Evolutionary conservation across 2,888 invertebrate genomes (phyloP).

Genomic region (Ceraclea dissimilis): DNA sequence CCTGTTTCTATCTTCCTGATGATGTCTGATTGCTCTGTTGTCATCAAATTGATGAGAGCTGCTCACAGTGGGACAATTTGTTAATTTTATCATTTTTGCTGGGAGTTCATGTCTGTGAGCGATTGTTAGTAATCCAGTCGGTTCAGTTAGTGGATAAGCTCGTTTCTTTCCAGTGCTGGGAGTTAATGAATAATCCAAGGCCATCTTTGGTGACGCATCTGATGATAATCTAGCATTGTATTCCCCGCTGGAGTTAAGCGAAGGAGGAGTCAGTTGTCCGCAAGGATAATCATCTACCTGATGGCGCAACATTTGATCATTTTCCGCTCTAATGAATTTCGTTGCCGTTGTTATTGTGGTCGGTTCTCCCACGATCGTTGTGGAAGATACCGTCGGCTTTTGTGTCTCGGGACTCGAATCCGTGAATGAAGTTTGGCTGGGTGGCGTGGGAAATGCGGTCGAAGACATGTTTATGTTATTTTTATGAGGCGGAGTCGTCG

Average conservation of each 20-base stretch:
- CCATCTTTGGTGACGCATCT: slow-evolving; percentile 41
- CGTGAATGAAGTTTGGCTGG: slow-evolving; percentile 51
- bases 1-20: background rate
- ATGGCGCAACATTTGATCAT: background rate
- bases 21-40: background rate
- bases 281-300: slow-evolving; percentile 8
- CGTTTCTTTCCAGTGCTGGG: slow-evolving; percentile 17
- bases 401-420: slow-evolving; percentile 47
- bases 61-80: slow-evolving; percentile 21
- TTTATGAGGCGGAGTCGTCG: slow-evolving; percentile 46
- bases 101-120: slow-evolving; percentile 10
- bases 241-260: slow-evolving; percentile 28
- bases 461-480: slow-evolving; percentile 28
- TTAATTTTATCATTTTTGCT: slow-evolving; percentile 20
- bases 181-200: slow-evolving; percentile 41
- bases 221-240: slow-evolving; percentile 37
- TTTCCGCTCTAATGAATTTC: slow-evolving; percentile 13
- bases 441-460: slow-evolving; percentile 49
- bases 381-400: slow-evolving; percentile 47
- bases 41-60: slow-evolving; percentile 29
- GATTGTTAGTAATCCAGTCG: slow-evolving; percentile 3
- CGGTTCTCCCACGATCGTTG: slow-evolving; percentile 37
- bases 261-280: slow-evolving; percentile 13
- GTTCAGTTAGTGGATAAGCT: slow-evolving; percentile 4
- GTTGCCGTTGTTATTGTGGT: too few species aligned